Evolutionary conservation across 2,797 vertebrate species (phyloP), one percentile per base, ranked within the genome.

Genomic region (Rhabdomys pumilio): DNA sequence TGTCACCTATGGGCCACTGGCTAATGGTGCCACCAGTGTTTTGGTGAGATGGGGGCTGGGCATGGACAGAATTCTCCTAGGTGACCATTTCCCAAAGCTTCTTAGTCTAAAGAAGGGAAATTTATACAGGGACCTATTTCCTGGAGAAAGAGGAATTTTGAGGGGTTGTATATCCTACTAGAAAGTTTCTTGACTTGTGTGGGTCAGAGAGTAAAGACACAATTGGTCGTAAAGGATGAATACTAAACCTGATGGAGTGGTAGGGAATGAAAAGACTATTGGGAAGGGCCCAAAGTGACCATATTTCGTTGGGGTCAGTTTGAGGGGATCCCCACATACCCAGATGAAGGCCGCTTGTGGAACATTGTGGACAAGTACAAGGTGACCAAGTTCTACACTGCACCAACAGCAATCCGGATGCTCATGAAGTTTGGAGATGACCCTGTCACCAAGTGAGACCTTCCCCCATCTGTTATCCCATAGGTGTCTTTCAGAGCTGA

Each of bases 341-440:
- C 99, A 0, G 99, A 99, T 0, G 98, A 99, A 0, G 98, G 99
- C 94, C 99, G 99, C 24, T 98, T 99, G 98, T 99, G 99, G 99
- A 99, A 98, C 96, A 98, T 99, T 0, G 98, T 99, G 96, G 99
- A 99, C 98, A 99, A 99, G 97, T 99, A 99, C 97, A 99, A 98
- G 1, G 99, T 99, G 97, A 99, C 99, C 97, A 99, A 99, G 98
- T 99, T 99, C 98, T 99, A 99, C 99, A 99, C 99, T 0, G 99
- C 99, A 5, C 99, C 99, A 6, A 99, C 99, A 0, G 99, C 99
- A 98, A 99, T 99, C 98, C 98, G 99, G n/a, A 98, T 99, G 97
- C 99, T 99, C 85, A 99, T 99, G 99, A 99, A 99, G 98, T 99
- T 98, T 0, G 99, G 99, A 97, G 99, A 98, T n/a, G 99, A 99